Evolutionary conservation across 2,888 invertebrate genomes (phyloP).

Genomic region (Elaeidobius kamerunicus): DNA sequence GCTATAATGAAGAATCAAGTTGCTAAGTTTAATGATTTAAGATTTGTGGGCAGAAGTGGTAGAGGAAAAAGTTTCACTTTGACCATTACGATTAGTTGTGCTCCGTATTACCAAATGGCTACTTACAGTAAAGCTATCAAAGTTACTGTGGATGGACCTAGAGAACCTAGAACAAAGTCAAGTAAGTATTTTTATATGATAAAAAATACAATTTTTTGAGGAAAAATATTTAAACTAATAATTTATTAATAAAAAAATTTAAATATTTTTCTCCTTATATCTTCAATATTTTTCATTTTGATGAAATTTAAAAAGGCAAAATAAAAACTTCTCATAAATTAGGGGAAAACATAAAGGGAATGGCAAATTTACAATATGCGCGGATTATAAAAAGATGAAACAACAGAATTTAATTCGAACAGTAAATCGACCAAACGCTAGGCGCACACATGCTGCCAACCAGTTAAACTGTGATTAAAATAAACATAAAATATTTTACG

Average conservation of each 20-base stretch:
- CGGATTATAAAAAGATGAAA: constrained; percentile 27
- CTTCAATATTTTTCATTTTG: too few relatives aligned
- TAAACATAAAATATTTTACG: constrained; percentile 35
- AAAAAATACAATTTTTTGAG: not conserved
- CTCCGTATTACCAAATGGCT: constrained; percentile 77
- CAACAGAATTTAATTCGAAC: constrained; percentile 24
- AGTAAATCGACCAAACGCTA: constrained; percentile 38
- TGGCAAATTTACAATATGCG: not conserved
- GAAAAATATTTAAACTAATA: too few relatives aligned
- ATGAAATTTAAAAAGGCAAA: too few relatives aligned
- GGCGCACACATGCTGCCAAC: constrained; percentile 41
- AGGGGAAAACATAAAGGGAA: not conserved
- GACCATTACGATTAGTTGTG: constrained; percentile 86
- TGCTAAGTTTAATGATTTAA: constrained; percentile 96
- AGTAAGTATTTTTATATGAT: constrained; percentile 64
- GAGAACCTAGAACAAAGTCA: constrained; percentile 95
- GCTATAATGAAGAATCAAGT: constrained; percentile 97
- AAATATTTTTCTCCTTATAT: too few relatives aligned
- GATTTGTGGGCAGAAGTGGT: constrained; percentile 97
- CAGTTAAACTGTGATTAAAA: constrained; percentile 38
- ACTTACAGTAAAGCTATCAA: constrained; percentile 97
- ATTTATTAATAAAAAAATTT: too few relatives aligned
- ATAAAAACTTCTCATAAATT: too few relatives aligned
- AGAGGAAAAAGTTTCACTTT: constrained; percentile 95
- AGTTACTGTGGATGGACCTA: constrained; percentile 98